A percentile compares a stretch with the other conserved stretches of the same genome.
phyloP scores from a whole-genome alignment of 2,888 invertebrate genomes.

The Alsophila aescularia region DNA sequence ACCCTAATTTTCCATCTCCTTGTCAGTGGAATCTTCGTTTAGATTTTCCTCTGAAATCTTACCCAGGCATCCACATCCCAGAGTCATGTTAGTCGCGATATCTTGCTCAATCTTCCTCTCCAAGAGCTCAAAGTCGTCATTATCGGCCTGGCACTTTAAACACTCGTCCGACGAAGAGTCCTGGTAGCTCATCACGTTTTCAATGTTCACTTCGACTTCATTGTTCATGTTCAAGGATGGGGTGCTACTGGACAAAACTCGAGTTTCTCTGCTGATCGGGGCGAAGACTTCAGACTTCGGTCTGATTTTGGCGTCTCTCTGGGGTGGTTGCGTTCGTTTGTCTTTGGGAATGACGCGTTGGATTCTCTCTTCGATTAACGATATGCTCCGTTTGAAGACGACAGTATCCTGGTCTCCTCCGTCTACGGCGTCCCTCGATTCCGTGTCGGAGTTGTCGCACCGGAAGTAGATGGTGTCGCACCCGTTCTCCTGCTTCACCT shows the following conservation, averaged over 20 bases:
- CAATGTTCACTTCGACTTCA: constrained; percentile 73
- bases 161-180: constrained; percentile 79
- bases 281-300: constrained; percentile 62
- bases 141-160: constrained; percentile 60
- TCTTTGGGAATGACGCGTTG: constrained; percentile 69
- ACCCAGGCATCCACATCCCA: constrained; percentile 61
- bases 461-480: constrained; percentile 75
- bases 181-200: constrained; percentile 71
- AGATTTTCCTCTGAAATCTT: constrained; percentile 78
- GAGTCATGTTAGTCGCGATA: constrained; percentile 49
- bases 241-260: constrained; percentile 67
- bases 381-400: constrained; percentile 74
- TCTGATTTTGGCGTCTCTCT: constrained; percentile 39
- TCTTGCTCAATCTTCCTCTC: constrained; percentile 73
- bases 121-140: constrained; percentile 70
- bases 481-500: constrained; percentile 76
- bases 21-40: constrained; percentile 57
- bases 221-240: constrained; percentile 60
- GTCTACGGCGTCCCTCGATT: constrained; percentile 69
- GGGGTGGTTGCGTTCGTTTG: constrained; percentile 45
- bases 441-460: constrained; percentile 72
- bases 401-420: constrained; percentile 65
- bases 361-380: constrained; percentile 71
- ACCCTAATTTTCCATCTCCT: constrained; percentile 33
- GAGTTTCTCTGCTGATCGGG: constrained; percentile 52